Conservation (phyloP, 2,113 vertebrate genomes). For the Podarcis cretensis region DNA sequence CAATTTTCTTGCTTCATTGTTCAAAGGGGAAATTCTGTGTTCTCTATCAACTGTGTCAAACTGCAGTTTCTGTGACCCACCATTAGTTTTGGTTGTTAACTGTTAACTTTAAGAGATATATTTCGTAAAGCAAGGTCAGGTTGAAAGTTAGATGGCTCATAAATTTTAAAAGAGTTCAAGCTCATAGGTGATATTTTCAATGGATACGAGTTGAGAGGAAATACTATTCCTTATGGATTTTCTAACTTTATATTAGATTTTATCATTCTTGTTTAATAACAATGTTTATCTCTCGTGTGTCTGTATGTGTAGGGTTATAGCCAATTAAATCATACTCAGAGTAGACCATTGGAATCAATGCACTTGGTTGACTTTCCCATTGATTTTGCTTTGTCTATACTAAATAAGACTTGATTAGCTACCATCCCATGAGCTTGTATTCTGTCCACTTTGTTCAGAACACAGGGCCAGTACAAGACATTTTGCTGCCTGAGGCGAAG, state of each 20-base stretch:
- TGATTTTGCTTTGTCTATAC: no score
- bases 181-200: constrained; percentile 15
- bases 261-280: background rate
- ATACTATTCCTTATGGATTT: background rate
- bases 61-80: background rate
- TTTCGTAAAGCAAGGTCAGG: constrained; percentile 28
- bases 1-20: background rate
- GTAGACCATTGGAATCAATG: no score
- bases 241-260: background rate
- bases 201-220: background rate
- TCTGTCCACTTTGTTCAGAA: background rate
- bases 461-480: no score
- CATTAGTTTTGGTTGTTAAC: background rate
- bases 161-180: constrained; percentile 27
- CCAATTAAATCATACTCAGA: no score
- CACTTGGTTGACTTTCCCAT: no score
- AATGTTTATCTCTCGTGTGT: no score
- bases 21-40: background rate
- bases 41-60: background rate
- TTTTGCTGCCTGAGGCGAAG: no score
- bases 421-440: no score
- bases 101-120: background rate
- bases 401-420: no score
- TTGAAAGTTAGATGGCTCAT: constrained; percentile 17
- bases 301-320: no score